Base-by-base conservation (phyloP, 2,888 invertebrate species). In the Callyntrura sp. region DNA sequence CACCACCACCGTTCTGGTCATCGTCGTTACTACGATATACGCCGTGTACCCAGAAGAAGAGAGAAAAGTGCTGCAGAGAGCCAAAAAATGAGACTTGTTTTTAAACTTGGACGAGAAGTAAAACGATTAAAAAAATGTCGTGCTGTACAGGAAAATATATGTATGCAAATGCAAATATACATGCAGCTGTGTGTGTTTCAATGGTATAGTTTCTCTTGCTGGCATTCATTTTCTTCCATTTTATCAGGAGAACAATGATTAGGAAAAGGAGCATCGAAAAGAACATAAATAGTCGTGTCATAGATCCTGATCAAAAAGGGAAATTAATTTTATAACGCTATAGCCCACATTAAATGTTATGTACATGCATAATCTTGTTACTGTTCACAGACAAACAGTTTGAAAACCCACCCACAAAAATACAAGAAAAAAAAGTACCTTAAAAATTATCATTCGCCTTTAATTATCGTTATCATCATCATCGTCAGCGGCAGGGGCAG, bases 221-320 rank as follows among this genome's bases (percentile, higher is more conserved):
- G 25, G 14, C n/a, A n/a, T n/a, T n/a, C n/a, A n/a, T n/a, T 28
- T 65, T 65, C n/a, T 62, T 57, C 57, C 2, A 57, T 5, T 45
- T 45, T 70, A 70, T 70, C 45, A 70, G 12, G 45, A 73, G 68
- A 85, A 51, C 51, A 78, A 78, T 78, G 78, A 78, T 78, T 78
- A 45, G 28, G 85, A 89, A 85, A 85, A 82, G 70, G 65, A 82
- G 60, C 60, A 65, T 78, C 85, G 81, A 81, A 84, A 82, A 85
- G 55, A n/a, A n/a, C n/a, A n/a, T n/a, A 23, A 43, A 62, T 60
- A 73, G 60, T 89, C 76, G 90, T 91, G 90, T 89, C 90, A 91
- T 91, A 91, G 91, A 91, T 91, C 91, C 90, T 90, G 91, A 91
- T 87, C 81, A 62, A 57, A 73, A 70, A 51, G 62, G 78, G 62